Conservation (phyloP, 2,888 invertebrate species). For the Synanthedon formicaeformis region DNA sequence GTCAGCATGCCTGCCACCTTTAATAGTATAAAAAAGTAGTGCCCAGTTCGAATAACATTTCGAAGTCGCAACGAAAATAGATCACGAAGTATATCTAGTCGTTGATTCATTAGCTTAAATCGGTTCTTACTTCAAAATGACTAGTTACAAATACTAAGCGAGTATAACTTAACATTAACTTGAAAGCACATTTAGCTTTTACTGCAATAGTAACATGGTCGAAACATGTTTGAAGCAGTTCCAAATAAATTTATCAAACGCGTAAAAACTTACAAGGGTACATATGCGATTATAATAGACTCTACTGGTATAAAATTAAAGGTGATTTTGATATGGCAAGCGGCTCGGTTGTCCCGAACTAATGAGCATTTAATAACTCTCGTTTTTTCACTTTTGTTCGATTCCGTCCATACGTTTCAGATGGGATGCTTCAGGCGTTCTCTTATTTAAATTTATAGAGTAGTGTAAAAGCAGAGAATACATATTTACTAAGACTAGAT, state of each 20-base stretch:
- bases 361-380: slow-evolving; percentile 60
- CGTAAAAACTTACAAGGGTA: slow-evolving; percentile 8
- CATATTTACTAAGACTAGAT: no score
- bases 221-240: slow-evolving; percentile 4
- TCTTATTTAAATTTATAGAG: slow-evolving; percentile 35
- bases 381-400: slow-evolving; percentile 34
- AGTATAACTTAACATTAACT: neutral
- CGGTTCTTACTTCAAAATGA: slow-evolving; percentile 23
- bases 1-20: no score
- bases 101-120: slow-evolving; percentile 38
- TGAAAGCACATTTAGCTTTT: slow-evolving; percentile 1
- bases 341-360: slow-evolving; percentile 31
- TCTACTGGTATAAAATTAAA: slow-evolving; percentile 5
- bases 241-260: slow-evolving; percentile 17
- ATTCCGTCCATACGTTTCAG: slow-evolving; percentile 38
- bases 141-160: slow-evolving; percentile 10
- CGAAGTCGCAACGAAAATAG: neutral
- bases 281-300: slow-evolving; percentile 5
- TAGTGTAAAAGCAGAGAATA: slow-evolving; percentile 11
- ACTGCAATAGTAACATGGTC: slow-evolving; percentile 4
- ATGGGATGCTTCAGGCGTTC: slow-evolving; percentile 42
- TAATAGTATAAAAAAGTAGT: no score
- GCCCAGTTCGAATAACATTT: no score
- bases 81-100: slow-evolving; percentile 19
- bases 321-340: slow-evolving; percentile 7